Evolutionary conservation across 2,113 vertebrate genomes (phyloP).

Genomic region (Lagopus muta): DNA sequence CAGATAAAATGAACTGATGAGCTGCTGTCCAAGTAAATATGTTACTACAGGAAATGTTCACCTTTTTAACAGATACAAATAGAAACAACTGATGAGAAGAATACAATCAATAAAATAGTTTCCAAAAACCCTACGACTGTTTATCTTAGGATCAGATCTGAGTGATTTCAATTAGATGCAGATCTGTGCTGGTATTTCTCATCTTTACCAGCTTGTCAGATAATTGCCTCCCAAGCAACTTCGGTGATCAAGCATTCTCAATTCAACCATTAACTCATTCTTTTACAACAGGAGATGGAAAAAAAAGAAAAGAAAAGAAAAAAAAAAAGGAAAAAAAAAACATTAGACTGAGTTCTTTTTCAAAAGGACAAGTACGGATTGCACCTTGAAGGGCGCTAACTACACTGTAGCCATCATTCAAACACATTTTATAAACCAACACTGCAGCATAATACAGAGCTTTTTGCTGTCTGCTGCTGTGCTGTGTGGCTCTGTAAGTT

Average conservation of each 20-base stretch:
- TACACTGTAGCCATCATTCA: not conserved
- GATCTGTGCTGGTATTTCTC: slow-evolving; percentile 71
- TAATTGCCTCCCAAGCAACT: slow-evolving; percentile 52
- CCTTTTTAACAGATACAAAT: slow-evolving; percentile 75
- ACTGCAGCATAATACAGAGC: not conserved
- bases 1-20: slow-evolving; percentile 21
- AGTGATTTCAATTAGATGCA: slow-evolving; percentile 73
- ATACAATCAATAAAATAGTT: slow-evolving; percentile 71
- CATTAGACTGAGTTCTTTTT: not conserved
- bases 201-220: slow-evolving; percentile 62
- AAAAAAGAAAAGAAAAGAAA: not conserved
- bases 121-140: slow-evolving; percentile 69
- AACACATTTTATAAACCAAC: not conserved
- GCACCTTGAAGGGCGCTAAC: not conserved
- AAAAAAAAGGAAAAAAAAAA: not conserved
- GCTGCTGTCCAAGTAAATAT: slow-evolving; percentile 54
- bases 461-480: not conserved
- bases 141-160: slow-evolving; percentile 72
- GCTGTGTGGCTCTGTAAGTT: not conserved
- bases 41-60: slow-evolving; percentile 59
- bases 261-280: slow-evolving; percentile 26
- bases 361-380: not conserved
- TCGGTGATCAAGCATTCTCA: slow-evolving; percentile 30
- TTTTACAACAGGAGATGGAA: not conserved
- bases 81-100: slow-evolving; percentile 73